phyloP scores from a whole-genome alignment of 2,888 invertebrate species.

The Drosophila barbarae region DNA sequence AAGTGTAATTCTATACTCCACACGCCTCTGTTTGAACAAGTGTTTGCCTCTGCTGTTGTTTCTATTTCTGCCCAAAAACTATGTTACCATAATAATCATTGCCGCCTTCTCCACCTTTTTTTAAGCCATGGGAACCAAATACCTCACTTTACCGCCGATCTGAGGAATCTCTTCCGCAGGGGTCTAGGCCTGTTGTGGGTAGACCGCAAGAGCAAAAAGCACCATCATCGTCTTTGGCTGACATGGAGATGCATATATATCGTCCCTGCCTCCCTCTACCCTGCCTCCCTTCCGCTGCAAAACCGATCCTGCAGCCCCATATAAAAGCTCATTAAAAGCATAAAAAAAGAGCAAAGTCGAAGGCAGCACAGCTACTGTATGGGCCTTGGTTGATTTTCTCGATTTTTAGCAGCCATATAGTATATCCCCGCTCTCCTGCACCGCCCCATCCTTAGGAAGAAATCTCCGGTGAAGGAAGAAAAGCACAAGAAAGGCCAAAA shows the following conservation, averaged over 20 bases:
- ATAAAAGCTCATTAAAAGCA: conserved; percentile 76
- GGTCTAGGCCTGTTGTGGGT: conserved; percentile 9
- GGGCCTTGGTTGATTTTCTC: conserved; percentile 72
- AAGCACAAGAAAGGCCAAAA: conserved; percentile 66
- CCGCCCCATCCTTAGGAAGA: conserved; percentile 1
- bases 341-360: conserved; percentile 50
- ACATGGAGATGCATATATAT: conserved; percentile 42
- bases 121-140: conserved; percentile 37
- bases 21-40: conserved; percentile 25
- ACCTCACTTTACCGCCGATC: conserved; percentile 11
- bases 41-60: conserved; percentile 26
- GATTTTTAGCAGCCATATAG: conserved; percentile 52
- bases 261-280: conserved; percentile 6
- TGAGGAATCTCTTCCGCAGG: conserved; percentile 15
- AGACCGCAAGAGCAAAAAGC: conserved; percentile 43
- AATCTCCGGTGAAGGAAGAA: conserved; percentile 36
- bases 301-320: conserved; percentile 54
- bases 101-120: not conserved
- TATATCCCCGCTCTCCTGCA: not conserved
- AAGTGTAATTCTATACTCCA: conserved; percentile 15
- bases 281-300: conserved; percentile 8
- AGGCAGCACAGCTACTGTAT: conserved; percentile 69
- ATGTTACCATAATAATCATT: conserved; percentile 31
- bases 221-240: conserved; percentile 22
- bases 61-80: conserved; percentile 32